phyloP scores from a whole-genome alignment of 1,140 invertebrate species.

The Tachypleus tridentatus region DNA sequence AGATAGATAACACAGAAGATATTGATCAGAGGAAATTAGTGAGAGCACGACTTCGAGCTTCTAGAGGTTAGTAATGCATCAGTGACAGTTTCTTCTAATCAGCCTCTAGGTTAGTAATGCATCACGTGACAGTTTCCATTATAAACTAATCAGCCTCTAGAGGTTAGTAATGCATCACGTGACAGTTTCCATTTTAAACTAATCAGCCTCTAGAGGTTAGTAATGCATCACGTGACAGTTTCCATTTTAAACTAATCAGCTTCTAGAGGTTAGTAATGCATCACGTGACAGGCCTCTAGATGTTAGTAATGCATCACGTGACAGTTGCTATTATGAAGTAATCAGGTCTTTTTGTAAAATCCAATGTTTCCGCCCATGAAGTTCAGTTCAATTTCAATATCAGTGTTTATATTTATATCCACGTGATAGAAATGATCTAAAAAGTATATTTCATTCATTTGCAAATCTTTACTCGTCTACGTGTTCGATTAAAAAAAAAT shows the following conservation, averaged over 20 bases:
- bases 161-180: too few species aligned
- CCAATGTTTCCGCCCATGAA: too few species aligned
- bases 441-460: too few species aligned
- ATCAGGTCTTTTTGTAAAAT: too few species aligned
- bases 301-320: conserved; percentile 26
- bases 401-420: too few species aligned
- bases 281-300: conserved; percentile 26
- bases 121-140: not conserved
- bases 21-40: conserved; percentile 73
- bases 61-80: conserved; percentile 30
- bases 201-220: too few species aligned
- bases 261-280: conserved; percentile 31
- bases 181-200: not conserved
- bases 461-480: too few species aligned
- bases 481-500: too few species aligned
- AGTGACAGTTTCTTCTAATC: not conserved
- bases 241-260: conserved; percentile 25
- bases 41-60: conserved; percentile 53
- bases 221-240: not conserved
- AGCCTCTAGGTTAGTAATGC: too few species aligned
- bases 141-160: too few species aligned
- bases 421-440: too few species aligned
- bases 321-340: not conserved
- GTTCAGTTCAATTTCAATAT: too few species aligned
- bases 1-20: conserved; percentile 55